Conservation (phyloP, 2,888 invertebrate species). For the Cantharis lateralis region DNA sequence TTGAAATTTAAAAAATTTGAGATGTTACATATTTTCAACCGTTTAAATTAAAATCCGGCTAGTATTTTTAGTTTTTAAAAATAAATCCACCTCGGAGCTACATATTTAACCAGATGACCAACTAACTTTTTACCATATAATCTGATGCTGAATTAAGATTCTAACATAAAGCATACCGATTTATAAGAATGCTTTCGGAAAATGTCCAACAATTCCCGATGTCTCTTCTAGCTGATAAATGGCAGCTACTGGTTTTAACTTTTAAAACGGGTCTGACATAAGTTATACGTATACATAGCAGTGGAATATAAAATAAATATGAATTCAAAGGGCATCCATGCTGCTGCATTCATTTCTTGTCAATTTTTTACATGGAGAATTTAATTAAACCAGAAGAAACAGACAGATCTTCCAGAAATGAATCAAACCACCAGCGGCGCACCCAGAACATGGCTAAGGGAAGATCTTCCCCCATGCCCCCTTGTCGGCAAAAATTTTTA, state of each 20-base stretch:
- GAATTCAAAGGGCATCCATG: constrained; percentile 4
- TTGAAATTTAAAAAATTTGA: background rate
- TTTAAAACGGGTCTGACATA: constrained; percentile 31
- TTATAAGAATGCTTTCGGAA: constrained; percentile 39
- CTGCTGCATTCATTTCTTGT: constrained; percentile 9
- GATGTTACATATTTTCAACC: background rate
- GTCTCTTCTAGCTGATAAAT: constrained; percentile 44
- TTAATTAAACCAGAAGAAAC: background rate
- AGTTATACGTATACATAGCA: constrained; percentile 26
- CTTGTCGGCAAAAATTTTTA: background rate
- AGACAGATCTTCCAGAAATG: background rate
- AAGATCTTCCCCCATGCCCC: background rate
- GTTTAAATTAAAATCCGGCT: constrained; percentile 18
- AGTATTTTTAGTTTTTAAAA: constrained; percentile 16
- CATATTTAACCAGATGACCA: constrained; percentile 14
- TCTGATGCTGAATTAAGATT: constrained; percentile 29
- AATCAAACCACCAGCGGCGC: background rate
- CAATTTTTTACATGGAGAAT: background rate
- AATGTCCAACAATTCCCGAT: constrained; percentile 41
- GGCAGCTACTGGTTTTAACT: constrained; percentile 50
- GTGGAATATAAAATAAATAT: constrained; percentile 29
- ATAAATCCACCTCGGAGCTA: constrained; percentile 24
- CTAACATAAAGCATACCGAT: constrained; percentile 31
- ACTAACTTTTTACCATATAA: constrained; percentile 30
- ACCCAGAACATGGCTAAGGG: background rate